A percentile compares a stretch with the other conserved stretches of the same genome.
Evolutionary conservation across 2,113 vertebrate species (phyloP).

Genomic region (Daboia siamensis): DNA sequence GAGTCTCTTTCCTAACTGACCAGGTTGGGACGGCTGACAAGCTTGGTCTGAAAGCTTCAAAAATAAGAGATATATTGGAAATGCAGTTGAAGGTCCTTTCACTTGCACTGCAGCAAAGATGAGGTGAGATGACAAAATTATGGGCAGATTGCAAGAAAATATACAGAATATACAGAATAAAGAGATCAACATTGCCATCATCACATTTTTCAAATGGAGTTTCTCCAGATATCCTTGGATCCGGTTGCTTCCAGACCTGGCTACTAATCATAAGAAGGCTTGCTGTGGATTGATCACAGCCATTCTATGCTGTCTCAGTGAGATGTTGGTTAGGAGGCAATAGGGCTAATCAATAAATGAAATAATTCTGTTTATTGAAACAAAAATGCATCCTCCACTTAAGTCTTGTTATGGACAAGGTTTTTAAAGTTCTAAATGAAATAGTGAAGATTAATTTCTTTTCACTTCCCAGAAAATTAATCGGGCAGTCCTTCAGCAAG

Average conservation of each 20-base stretch:
- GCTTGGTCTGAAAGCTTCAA: not conserved
- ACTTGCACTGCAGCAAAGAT: not conserved
- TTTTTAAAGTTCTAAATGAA: not conserved
- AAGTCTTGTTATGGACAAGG: not conserved
- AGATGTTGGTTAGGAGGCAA: not conserved
- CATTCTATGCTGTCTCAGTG: not conserved
- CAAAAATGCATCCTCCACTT: not conserved
- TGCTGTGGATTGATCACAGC: not conserved
- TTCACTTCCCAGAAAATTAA: not conserved
- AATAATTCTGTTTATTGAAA: not conserved
- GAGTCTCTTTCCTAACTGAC: not conserved
- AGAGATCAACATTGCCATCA: not conserved
- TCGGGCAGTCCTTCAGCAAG: not conserved
- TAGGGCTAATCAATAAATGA: not conserved
- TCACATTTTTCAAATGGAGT: not conserved
- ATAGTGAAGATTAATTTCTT: not conserved
- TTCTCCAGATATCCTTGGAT: not conserved
- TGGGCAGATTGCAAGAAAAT: not conserved
- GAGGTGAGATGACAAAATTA: not conserved
- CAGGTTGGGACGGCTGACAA: not conserved
- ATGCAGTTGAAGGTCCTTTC: not conserved
- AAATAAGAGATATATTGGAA: not conserved
- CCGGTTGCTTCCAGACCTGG: not conserved
- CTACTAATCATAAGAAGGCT: not conserved
- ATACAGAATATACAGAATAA: not conserved